Conservation (phyloP, 2,797 vertebrate species). For the Rhabdophis nuchalis region DNA sequence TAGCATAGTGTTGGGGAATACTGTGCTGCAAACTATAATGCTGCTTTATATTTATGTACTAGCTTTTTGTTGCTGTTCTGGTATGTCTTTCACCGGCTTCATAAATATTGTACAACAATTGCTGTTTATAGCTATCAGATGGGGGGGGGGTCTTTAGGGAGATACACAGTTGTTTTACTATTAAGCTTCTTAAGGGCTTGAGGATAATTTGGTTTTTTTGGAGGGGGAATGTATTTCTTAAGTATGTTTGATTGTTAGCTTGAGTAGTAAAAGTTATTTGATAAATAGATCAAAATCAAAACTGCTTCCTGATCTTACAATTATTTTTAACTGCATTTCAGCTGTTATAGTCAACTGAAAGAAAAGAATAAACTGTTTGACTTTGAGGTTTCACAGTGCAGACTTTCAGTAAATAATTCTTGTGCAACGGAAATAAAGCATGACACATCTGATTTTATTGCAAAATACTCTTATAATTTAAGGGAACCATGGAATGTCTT, state of each 20-base stretch:
- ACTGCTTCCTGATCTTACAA: constrained; percentile 39
- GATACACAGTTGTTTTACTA: constrained; percentile 16
- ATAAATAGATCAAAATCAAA: constrained; percentile 59
- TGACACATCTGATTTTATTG: constrained; percentile 21
- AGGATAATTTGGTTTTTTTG: constrained; percentile 41
- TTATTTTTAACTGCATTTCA: constrained; percentile 51
- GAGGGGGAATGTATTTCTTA: background rate
- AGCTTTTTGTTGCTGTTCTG: background rate
- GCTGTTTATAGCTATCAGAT: background rate
- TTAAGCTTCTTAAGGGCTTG: constrained; percentile 20
- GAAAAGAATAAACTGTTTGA: constrained; percentile 46
- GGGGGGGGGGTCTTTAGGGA: background rate
- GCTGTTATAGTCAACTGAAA: constrained; percentile 30
- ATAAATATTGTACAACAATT: background rate
- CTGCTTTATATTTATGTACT: background rate
- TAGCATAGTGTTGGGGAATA: background rate
- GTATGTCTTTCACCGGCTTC: background rate
- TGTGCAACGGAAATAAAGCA: constrained; percentile 38
- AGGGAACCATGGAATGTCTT: constrained; percentile 21
- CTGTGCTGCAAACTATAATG: background rate
- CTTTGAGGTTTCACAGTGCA: constrained; percentile 44
- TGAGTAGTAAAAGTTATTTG: constrained; percentile 49
- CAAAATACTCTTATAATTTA: constrained; percentile 37
- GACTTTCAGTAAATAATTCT: constrained; percentile 48
- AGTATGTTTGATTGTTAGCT: constrained; percentile 41